Base-by-base conservation (phyloP, 2,888 invertebrate species). In the Matsumyia berberina region DNA sequence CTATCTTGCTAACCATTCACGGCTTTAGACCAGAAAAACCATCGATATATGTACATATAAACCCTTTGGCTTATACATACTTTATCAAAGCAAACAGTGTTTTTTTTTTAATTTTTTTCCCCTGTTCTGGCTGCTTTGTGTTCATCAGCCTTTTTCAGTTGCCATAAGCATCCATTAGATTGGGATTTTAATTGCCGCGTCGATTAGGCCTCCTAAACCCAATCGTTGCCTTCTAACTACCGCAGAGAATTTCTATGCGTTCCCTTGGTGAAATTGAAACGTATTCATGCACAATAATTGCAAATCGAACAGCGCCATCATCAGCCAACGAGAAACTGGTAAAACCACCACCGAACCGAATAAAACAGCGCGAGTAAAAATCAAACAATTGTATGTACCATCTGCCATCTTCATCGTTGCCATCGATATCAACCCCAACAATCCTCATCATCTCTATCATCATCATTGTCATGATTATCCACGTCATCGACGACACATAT, bases 401-500 rank as follows among this genome's bases (percentile, higher is more conserved):
- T 39, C 29, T 8, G 42, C 9, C 42, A 42, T 42, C 15, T 42
- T 55, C 39, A 67, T 60, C 49, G 58, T 51, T 66, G 46, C 46
- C 46, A 6, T 39, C 76, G 31, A 15, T 69, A 60, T 35, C 15
- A 31, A 8, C 2, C 9, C 35, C 24, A 8, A 19, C 11, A 24
- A 24, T 15, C 31, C 46, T 33, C n/a, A 55, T 55, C 60, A 42
- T 5, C 37, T 15, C 33, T 33, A 53, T 60, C 39, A 60, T 60
- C 58, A 60, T 69, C 69, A 17, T 69, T 53, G 55, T 77, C 35
- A 60, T 69, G 53, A 77, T 69, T 77, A 69, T 77, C 60, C 69
- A 60, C 77, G 62, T 69, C 69, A 62, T 62, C 69, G 53, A 69
- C 51, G 69, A 69, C 77, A 60, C n/a, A n/a, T n/a, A n/a, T n/a